Evolutionary conservation across 2,113 vertebrate species (phyloP).

Genomic region (Toxotes jaculatrix): DNA sequence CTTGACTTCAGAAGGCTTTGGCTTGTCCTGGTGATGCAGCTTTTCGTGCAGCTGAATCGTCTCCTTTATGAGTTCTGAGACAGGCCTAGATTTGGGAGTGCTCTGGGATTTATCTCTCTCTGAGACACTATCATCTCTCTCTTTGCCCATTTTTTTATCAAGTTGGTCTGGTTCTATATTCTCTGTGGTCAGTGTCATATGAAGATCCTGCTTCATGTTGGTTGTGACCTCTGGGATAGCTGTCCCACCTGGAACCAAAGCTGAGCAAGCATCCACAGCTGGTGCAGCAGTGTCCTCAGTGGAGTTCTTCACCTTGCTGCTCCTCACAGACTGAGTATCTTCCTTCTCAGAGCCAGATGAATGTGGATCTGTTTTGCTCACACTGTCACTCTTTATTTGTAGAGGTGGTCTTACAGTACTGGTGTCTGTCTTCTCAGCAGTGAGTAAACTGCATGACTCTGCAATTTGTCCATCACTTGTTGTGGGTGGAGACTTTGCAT

Average conservation of each 20-base stretch:
- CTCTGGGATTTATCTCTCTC: conserved; percentile 53
- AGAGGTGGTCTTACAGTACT: neutral
- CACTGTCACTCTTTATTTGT: conserved; percentile 22
- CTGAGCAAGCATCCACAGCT: conserved; percentile 21
- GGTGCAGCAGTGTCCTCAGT: conserved; percentile 8
- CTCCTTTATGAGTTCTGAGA: conserved; percentile 85
- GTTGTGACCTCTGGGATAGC: conserved; percentile 24
- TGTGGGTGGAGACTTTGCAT: conserved; percentile 11
- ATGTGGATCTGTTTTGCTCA: neutral
- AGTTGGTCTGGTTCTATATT: conserved; percentile 22
- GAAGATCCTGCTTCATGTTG: conserved; percentile 38
- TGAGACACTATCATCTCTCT: conserved; percentile 38
- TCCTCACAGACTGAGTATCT: conserved; percentile 18
- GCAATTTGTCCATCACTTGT: conserved; percentile 9
- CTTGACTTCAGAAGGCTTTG: conserved; percentile 73
- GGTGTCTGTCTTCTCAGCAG: conserved; percentile 22
- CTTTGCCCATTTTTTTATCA: conserved; percentile 36
- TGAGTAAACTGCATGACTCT: neutral
- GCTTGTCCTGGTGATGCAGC: conserved; percentile 76
- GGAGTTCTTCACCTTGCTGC: conserved; percentile 26
- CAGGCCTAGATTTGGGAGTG: conserved; percentile 71
- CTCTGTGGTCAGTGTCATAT: conserved; percentile 29
- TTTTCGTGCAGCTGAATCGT: conserved; percentile 82
- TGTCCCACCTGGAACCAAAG: conserved; percentile 14
- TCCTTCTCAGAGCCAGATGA: conserved; percentile 14